Conservation (phyloP, 1,140 invertebrate species). For the Drosophila lacertosa region DNA sequence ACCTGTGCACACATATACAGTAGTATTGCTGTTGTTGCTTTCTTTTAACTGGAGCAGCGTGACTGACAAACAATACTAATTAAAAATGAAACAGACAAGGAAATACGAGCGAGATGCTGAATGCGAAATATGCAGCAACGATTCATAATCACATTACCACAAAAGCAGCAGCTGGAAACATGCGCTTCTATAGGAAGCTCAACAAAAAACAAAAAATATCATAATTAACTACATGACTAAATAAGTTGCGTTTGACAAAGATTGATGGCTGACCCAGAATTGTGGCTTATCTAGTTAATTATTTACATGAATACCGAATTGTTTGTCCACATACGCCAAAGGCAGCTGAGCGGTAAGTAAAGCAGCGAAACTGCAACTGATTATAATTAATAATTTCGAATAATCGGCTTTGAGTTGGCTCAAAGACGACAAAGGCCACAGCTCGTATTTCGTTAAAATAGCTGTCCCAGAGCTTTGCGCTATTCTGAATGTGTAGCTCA, state of each 20-base stretch:
- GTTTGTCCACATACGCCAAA: background rate
- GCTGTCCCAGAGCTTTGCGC: no score
- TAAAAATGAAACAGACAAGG: slow-evolving; percentile 6
- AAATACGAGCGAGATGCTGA: background rate
- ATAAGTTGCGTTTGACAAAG: background rate
- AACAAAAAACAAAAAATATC: background rate
- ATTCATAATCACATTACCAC: slow-evolving; percentile 12
- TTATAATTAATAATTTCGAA: background rate
- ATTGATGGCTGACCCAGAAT: slow-evolving; percentile 8
- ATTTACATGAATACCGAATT: slow-evolving; percentile 2
- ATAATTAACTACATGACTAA: slow-evolving; percentile 20
- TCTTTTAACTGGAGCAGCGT: background rate
- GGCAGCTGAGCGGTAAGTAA: background rate
- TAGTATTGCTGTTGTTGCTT: background rate
- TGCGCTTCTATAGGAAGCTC: background rate
- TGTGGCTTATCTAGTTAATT: background rate
- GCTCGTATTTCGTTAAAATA: no score
- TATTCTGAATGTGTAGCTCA: no score
- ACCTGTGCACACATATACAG: background rate
- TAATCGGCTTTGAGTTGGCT: background rate
- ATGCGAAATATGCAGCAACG: background rate
- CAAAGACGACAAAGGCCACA: background rate
- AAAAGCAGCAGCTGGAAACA: background rate
- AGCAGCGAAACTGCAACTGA: background rate
- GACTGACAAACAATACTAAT: slow-evolving; percentile 5